phyloP scores from a whole-genome alignment of 2,888 invertebrate genomes.

The Nemoura dubitans region DNA sequence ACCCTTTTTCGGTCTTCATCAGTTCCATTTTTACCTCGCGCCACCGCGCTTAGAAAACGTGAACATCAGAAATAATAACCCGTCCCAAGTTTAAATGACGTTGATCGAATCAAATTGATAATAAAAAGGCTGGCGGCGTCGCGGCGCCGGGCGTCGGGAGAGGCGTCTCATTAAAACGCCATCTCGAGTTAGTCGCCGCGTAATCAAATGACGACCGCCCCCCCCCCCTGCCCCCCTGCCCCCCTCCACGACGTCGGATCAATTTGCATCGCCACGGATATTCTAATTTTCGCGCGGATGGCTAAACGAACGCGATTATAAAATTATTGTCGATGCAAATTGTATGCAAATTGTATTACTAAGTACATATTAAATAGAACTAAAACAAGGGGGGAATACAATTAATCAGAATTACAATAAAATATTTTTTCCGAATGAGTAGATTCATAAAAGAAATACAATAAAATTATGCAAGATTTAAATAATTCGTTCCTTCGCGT shows the following conservation, averaged over 20 bases:
- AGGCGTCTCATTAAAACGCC: conserved; percentile 31
- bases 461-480: not conserved
- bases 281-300: conserved; percentile 3
- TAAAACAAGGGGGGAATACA: not conserved
- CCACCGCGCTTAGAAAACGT: conserved; percentile 3
- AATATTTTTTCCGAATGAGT: not conserved
- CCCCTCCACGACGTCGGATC: no score
- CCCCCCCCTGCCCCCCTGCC: no score
- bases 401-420: not conserved
- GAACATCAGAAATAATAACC: conserved; percentile 40
- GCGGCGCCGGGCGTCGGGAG: not conserved
- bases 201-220: conserved; percentile 22
- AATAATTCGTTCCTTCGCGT: not conserved
- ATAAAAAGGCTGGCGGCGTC: conserved; percentile 21
- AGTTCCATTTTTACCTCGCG: not conserved
- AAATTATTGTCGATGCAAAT: not conserved
- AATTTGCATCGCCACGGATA: conserved; percentile 18
- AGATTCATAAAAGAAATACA: not conserved
- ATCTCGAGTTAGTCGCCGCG: conserved; percentile 32
- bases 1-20: not conserved
- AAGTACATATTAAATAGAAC: not conserved
- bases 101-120: conserved; percentile 36
- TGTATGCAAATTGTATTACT: not conserved
- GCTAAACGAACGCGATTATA: not conserved
- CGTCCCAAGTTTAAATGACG: conserved; percentile 38